Conservation (phyloP, 2,797 vertebrate genomes). For the Hylomyscus alleni region DNA sequence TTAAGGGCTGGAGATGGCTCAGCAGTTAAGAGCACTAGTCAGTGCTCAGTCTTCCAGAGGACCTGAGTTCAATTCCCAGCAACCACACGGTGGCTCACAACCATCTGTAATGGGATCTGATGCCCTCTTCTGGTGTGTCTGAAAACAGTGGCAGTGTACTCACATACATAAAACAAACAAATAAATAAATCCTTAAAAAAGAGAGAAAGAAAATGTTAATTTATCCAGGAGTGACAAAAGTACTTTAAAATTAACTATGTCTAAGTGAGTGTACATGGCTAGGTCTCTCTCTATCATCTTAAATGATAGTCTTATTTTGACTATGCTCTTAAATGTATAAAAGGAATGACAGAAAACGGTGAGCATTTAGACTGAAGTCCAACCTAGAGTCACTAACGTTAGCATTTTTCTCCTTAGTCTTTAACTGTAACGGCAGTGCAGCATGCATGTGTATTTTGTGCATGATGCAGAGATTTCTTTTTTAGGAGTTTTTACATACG, state of each 20-base stretch:
- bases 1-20: background rate
- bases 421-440: background rate
- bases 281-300: background rate
- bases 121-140: too few species aligned
- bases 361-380: conserved; percentile 37
- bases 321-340: background rate
- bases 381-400: background rate
- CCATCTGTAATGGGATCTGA: too few species aligned
- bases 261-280: background rate
- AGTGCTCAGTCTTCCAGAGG: too few species aligned
- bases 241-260: background rate
- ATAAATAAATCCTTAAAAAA: too few species aligned
- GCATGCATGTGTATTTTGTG: background rate
- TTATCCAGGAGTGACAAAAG: conserved; percentile 23
- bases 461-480: background rate
- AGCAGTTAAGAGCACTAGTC: too few species aligned
- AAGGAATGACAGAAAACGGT: background rate
- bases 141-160: too few species aligned
- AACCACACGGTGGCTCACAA: too few species aligned
- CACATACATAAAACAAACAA: too few species aligned
- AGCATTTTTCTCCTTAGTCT: background rate
- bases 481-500: background rate
- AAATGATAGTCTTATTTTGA: background rate
- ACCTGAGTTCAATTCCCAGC: too few species aligned
- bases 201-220: background rate